Evolutionary conservation across 2,888 invertebrate species (phyloP).

Genomic region (Argyresthia goedartella): DNA sequence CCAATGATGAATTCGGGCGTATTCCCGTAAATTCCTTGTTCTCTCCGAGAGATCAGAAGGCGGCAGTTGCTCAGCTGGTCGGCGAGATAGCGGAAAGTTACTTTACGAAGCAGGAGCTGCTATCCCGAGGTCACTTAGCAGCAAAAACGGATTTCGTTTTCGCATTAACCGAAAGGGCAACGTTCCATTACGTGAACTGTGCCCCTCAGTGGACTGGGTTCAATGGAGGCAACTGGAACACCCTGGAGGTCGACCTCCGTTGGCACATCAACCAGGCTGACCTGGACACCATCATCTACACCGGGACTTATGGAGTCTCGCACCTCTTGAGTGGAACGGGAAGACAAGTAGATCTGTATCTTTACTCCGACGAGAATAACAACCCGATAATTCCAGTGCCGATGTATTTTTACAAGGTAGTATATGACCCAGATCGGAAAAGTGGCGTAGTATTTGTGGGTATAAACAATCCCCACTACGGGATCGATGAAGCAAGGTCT

Average conservation of each 20-base stretch:
- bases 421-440: slow-evolving; percentile 59
- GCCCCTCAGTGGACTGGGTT: slow-evolving; percentile 78
- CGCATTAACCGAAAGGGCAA: slow-evolving; percentile 70
- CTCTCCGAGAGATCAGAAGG: slow-evolving; percentile 36
- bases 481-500: slow-evolving; percentile 25
- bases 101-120: slow-evolving; percentile 38
- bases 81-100: slow-evolving; percentile 42
- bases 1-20: slow-evolving; percentile 28
- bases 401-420: slow-evolving; percentile 60
- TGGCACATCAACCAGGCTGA: slow-evolving; percentile 36
- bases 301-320: slow-evolving; percentile 72
- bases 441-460: slow-evolving; percentile 72
- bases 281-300: slow-evolving; percentile 61
- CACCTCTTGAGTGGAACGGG: slow-evolving; percentile 55
- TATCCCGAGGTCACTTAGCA: slow-evolving; percentile 74
- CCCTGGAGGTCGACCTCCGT: slow-evolving; percentile 57
- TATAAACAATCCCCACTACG: slow-evolving; percentile 73
- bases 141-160: slow-evolving; percentile 76
- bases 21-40: slow-evolving; percentile 38
- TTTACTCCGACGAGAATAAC: slow-evolving; percentile 41
- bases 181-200: slow-evolving; percentile 76
- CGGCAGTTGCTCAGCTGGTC: slow-evolving; percentile 33
- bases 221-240: slow-evolving; percentile 73
- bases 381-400: slow-evolving; percentile 57
- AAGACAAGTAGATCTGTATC: slow-evolving; percentile 39